Percentiles rank a stretch among this genome's conserved stretches.
Evolutionary conservation across 1,140 invertebrate genomes (phyloP).

Genomic region (Drosophila busckii): DNA sequence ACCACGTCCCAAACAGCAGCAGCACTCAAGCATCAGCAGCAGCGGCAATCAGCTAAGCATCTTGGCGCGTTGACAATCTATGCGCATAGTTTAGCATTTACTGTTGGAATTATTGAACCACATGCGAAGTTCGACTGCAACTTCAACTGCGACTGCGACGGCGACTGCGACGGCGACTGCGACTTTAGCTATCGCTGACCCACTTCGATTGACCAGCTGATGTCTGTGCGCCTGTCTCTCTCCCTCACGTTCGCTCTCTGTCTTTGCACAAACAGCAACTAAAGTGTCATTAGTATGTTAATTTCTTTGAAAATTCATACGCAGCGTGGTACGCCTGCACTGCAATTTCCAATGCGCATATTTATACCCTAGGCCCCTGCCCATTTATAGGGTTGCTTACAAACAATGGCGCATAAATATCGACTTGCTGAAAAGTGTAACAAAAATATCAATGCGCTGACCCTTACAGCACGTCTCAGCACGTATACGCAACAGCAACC

Average conservation of each 20-base stretch:
- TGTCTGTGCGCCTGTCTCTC: constrained; percentile 12
- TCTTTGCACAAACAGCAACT: constrained; percentile 13
- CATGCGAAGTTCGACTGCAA: constrained; percentile 42
- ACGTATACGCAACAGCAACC: constrained; percentile 20
- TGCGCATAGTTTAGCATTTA: constrained; percentile 63
- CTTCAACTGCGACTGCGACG: background rate
- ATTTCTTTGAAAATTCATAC: constrained; percentile 47
- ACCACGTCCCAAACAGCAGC: constrained; percentile 31
- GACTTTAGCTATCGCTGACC: constrained; percentile 29
- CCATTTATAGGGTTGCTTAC: constrained; percentile 2
- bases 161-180: constrained; percentile 21
- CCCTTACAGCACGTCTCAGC: constrained; percentile 5
- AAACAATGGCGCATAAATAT: background rate
- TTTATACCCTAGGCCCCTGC: constrained; percentile 28
- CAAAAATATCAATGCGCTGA: constrained; percentile 30
- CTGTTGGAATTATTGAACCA: constrained; percentile 54
- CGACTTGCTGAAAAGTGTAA: constrained; percentile 21
- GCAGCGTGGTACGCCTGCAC: constrained; percentile 48
- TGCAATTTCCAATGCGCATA: constrained; percentile 47
- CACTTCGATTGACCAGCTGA: too few species aligned
- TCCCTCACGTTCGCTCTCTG: background rate
- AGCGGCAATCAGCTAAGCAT: constrained; percentile 50
- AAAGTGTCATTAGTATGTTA: constrained; percentile 49
- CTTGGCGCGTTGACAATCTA: constrained; percentile 56
- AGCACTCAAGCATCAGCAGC: constrained; percentile 18